These are phyloP conservation scores for Stenurella melanura DNA, from an alignment of 2,888 invertebrate genomes.

Conservation along the genomic window DNA sequence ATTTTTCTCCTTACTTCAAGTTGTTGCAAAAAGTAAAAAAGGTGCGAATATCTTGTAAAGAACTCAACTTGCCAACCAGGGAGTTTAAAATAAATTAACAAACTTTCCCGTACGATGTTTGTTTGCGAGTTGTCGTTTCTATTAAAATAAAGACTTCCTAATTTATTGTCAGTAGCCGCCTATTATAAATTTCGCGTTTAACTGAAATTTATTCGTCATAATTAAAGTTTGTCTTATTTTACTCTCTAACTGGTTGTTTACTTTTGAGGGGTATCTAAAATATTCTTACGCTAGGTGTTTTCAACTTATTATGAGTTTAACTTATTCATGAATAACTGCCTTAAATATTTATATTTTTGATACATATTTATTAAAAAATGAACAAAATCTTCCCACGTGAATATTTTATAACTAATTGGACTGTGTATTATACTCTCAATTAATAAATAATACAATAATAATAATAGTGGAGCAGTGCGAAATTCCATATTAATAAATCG, in stretches of 20 bases:
- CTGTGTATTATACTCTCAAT: neutral
- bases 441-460: no score
- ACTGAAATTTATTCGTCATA: constrained; percentile 5
- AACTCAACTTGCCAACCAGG: constrained; percentile 21
- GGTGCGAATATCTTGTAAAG: constrained; percentile 14
- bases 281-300: neutral
- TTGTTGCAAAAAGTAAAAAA: constrained; percentile 28
- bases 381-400: neutral
- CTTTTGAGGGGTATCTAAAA: neutral
- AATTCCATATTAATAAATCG: no score
- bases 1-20: neutral
- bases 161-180: constrained; percentile 12
- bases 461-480: no score
- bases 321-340: neutral
- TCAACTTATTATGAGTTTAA: neutral
- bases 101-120: constrained; percentile 23
- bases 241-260: neutral
- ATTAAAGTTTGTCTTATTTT: constrained; percentile 10
- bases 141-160: constrained; percentile 30
- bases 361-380: neutral
- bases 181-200: constrained; percentile 9
- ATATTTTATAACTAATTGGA: neutral
- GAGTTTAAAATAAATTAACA: constrained; percentile 36
- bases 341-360: neutral
- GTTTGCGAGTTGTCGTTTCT: constrained; percentile 28